A percentile compares a stretch with the other conserved stretches of the same genome.
phyloP scores from a whole-genome alignment of 2,797 vertebrate species.

The Hapalemur alaotrensis region DNA sequence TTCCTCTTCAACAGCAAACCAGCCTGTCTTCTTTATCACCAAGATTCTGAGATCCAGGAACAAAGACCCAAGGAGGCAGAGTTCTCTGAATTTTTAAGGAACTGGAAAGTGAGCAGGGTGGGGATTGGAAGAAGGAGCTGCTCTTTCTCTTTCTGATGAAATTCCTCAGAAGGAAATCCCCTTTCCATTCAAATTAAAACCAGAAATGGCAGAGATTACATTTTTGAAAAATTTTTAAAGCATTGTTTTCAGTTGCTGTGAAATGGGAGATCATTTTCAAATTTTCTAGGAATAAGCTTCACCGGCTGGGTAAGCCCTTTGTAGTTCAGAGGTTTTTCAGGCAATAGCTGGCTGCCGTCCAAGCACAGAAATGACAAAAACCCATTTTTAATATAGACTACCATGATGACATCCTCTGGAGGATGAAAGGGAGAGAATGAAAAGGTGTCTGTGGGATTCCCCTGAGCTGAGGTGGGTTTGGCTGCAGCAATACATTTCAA shows the following conservation, averaged over 20 bases:
- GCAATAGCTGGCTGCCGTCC: slow-evolving; percentile 5
- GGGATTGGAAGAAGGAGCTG: neutral
- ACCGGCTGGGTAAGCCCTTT: slow-evolving; percentile 33
- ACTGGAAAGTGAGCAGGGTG: neutral
- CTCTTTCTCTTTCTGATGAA: neutral
- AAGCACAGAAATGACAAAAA: slow-evolving; percentile 43
- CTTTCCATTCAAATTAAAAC: slow-evolving; percentile 53
- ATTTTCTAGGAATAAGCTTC: slow-evolving; percentile 49
- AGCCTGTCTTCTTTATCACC: neutral
- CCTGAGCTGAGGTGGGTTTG: neutral
- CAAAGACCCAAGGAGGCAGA: neutral
- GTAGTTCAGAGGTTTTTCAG: neutral
- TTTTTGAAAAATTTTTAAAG: neutral
- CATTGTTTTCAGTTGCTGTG: slow-evolving; percentile 10
- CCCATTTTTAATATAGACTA: neutral
- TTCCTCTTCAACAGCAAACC: neutral
- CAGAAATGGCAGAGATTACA: slow-evolving; percentile 14
- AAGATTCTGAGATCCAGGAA: neutral
- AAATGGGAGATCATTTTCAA: slow-evolving; percentile 42
- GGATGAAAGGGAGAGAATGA: neutral
- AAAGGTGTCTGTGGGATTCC: neutral
- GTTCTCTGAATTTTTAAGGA: neutral
- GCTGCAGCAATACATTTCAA: neutral
- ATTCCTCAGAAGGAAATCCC: slow-evolving; percentile 40
- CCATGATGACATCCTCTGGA: neutral